phyloP scores from a whole-genome alignment of 2,797 vertebrate genomes.

The Chromis chromis region DNA sequence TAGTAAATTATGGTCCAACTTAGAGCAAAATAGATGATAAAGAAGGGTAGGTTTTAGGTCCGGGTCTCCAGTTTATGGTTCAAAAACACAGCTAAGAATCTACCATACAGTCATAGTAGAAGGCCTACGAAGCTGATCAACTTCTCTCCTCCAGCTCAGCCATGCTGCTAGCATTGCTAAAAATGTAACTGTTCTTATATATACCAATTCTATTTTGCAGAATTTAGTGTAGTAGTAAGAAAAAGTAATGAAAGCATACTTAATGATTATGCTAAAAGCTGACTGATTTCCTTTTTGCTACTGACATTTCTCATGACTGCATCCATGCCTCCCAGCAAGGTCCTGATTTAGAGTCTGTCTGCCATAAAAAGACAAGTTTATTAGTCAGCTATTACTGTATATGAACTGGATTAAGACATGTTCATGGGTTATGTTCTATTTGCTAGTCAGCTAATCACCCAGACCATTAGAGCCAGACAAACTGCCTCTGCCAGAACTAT shows the following conservation, averaged over 20 bases:
- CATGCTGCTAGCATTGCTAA: background rate
- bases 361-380: constrained; percentile 69
- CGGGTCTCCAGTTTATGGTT: too few relatives aligned
- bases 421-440: constrained; percentile 64
- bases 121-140: background rate
- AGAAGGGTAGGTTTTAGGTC: too few relatives aligned
- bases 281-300: constrained; percentile 14
- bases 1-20: too few relatives aligned
- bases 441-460: constrained; percentile 77
- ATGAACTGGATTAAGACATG: constrained; percentile 64
- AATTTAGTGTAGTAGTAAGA: background rate
- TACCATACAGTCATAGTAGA: background rate
- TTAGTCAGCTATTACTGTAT: constrained; percentile 57
- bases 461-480: constrained; percentile 73
- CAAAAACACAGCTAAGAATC: too few relatives aligned
- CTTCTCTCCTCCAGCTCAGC: background rate
- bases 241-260: constrained; percentile 6
- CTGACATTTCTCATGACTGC: constrained; percentile 24
- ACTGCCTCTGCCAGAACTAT: constrained; percentile 62
- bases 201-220: background rate
- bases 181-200: background rate
- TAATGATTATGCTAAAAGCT: constrained; percentile 31
- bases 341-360: constrained; percentile 61
- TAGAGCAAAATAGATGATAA: too few relatives aligned
- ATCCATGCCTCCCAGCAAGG: constrained; percentile 6